Evolutionary conservation across 1,140 invertebrate species (phyloP), one percentile per base, ranked within the genome.

Genomic region (Hycleus cichorii): DNA sequence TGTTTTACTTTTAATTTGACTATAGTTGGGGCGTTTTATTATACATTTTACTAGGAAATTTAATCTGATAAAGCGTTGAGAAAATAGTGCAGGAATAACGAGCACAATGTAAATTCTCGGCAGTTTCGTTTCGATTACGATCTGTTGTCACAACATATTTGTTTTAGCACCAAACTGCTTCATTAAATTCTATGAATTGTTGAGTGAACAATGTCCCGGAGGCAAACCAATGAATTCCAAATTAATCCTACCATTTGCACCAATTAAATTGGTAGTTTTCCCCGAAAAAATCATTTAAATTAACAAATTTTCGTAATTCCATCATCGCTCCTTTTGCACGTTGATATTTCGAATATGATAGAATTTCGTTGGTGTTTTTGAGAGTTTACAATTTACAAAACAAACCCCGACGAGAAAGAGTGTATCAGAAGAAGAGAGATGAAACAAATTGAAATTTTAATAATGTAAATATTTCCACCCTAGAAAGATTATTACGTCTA

Each of bases 381-480:
- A 42, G 32, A 60, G 58, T 58, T 62, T 58, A 58, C 60, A 49
- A 49, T 58, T 58, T 58, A 58, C 52, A 55, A 27, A 38, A 46
- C 49, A 55, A 47, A 18, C 18, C 18, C 18, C 18, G 18, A 18
- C 18, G 18, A 18, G 18, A 18, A 18, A 1, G 18, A 18, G 18
- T 18, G 18, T 18, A 18, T 18, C 18, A 18, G 38, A 56, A 52
- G 32, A 49, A 49, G 49, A 49, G 39, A 39, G n/a, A 43, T 26
- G 42, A 43, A 60, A 60, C 58, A 63, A 63, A 63, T 63, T 63
- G 62, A 63, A 63, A 63, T 63, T 63, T 63, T 63, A 63, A 63
- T 63, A 63, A 63, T 63, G 62, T 63, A 63, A 63, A 63, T 63
- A 63, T 60, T 63, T 63, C 54, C 62, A 63, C 56, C 62, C 53